Evolutionary conservation across 1,140 invertebrate species (phyloP), one percentile per base, ranked within the genome.

Genomic region (Eciton burchellii): DNA sequence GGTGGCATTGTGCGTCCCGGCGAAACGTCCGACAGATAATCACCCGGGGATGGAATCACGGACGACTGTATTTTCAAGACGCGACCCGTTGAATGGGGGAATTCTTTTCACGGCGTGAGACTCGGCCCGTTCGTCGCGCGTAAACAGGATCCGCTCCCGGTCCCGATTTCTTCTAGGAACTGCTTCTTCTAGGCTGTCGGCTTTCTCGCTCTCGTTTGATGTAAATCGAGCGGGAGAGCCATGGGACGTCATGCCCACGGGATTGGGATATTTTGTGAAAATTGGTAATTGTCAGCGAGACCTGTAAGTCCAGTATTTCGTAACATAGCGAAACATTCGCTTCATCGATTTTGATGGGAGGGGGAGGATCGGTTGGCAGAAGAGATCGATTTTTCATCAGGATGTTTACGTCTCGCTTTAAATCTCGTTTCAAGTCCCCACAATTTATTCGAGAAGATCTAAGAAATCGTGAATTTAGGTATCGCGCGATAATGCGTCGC

Each of bases 11-110:
- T 73, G 43, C n/a, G n/a, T 81, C 57, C 56, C 41, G 57, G 59
- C 26, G 54, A 77, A 70, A 62, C 66, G 52, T 81, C 76, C 21
- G 47, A 45, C 41, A 81, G 70, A 81, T 73, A 73, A 72, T 81
- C 70, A 73, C 26, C 21, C 43, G 47, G 43, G 68, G 56, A 41
- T 72, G 56, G 11, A 72, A 60, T 81, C 54, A 60, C 56, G 19
- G 24, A 71, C 29, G 52, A 72, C n/a, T 70, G 66, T 81, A 72
- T 81, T 73, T 73, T 81, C 56, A 62, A 81, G 26, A 59, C 24
- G 52, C 26, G 49, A 49, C 14, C 21, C 26, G 56, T 70, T 45
- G 49, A 65, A 65, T 43, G 35, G n/a, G 45, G 63, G 26, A 26
- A 8, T 41, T 9, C 19, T 70, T 70, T 79, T 79, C 74, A 57